Evolutionary conservation across 1,140 invertebrate species (phyloP).

Genomic region (Ectropis grisescens): DNA sequence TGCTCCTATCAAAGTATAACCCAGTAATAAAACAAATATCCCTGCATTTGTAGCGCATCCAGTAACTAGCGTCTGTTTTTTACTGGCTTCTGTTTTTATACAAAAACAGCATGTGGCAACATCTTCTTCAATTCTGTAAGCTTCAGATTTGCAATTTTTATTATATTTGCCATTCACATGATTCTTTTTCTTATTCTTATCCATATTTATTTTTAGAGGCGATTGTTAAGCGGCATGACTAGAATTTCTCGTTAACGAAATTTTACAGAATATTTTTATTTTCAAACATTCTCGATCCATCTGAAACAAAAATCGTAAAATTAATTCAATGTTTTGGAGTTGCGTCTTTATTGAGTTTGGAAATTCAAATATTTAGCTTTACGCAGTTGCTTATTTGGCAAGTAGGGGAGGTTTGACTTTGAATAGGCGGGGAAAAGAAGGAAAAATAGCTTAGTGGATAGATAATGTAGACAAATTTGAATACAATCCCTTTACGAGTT

Average conservation of each 20-base stretch:
- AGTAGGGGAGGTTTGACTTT: no score
- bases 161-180: constrained; percentile 53
- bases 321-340: no score
- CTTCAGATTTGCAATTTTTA: constrained; percentile 63
- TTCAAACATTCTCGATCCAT: no score
- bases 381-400: no score
- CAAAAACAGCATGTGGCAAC: constrained; percentile 73
- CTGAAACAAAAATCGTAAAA: no score
- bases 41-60: constrained; percentile 89
- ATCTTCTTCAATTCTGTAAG: constrained; percentile 37
- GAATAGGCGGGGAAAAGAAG: no score
- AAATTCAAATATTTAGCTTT: no score
- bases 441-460: no score
- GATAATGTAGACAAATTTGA: no score
- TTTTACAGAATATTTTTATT: constrained; percentile 77
- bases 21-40: constrained; percentile 87
- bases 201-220: constrained; percentile 71
- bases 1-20: constrained; percentile 89
- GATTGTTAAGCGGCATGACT: no score
- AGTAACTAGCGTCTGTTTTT: constrained; percentile 76
- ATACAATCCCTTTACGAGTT: no score
- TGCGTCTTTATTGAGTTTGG: constrained; percentile 74
- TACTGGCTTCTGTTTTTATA: constrained; percentile 75
- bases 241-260: constrained; percentile 79
- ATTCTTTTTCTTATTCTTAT: constrained; percentile 61